These are phyloP conservation scores for Morpho deidamia DNA, from an alignment of 2,888 invertebrate genomes.

Conservation along the genomic window DNA sequence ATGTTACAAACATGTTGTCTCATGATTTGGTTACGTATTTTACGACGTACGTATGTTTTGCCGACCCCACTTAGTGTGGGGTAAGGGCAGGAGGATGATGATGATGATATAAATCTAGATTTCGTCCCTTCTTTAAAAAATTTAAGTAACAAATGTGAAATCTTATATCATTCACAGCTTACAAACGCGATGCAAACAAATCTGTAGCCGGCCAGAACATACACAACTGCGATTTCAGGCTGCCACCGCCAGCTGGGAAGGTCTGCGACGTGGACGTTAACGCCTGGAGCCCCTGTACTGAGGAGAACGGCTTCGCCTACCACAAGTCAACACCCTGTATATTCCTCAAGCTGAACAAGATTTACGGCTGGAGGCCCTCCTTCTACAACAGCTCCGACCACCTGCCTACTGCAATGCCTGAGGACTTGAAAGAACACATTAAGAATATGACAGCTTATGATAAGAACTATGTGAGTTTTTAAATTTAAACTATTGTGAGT, in stretches of 20 bases:
- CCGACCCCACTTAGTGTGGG: no score
- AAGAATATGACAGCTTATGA: slow-evolving; percentile 66
- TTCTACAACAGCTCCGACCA: slow-evolving; percentile 85
- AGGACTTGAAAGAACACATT: slow-evolving; percentile 83
- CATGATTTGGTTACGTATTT: no score
- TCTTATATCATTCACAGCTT: slow-evolving; percentile 67
- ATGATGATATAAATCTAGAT: no score
- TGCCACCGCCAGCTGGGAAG: slow-evolving; percentile 83
- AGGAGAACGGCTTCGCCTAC: slow-evolving; percentile 92
- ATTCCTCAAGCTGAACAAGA: slow-evolving; percentile 96
- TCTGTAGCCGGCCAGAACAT: slow-evolving; percentile 87
- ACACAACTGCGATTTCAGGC: slow-evolving; percentile 86
- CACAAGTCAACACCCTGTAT: slow-evolving; percentile 95
- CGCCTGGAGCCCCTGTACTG: slow-evolving; percentile 88
- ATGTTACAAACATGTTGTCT: no score
- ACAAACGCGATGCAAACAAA: slow-evolving; percentile 84
- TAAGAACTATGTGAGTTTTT: slow-evolving; percentile 59
- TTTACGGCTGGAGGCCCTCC: slow-evolving; percentile 92
- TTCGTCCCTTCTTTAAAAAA: no score
- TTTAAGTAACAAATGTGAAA: no score
- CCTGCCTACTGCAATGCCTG: slow-evolving; percentile 87
- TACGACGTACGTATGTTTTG: no score
- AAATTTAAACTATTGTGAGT: no score
- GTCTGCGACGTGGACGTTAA: slow-evolving; percentile 93
- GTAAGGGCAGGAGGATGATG: no score